Percentiles rank a stretch among this genome's conserved stretches.
phyloP scores from a whole-genome alignment of 2,888 invertebrate species.

The Trachelus tabidus region DNA sequence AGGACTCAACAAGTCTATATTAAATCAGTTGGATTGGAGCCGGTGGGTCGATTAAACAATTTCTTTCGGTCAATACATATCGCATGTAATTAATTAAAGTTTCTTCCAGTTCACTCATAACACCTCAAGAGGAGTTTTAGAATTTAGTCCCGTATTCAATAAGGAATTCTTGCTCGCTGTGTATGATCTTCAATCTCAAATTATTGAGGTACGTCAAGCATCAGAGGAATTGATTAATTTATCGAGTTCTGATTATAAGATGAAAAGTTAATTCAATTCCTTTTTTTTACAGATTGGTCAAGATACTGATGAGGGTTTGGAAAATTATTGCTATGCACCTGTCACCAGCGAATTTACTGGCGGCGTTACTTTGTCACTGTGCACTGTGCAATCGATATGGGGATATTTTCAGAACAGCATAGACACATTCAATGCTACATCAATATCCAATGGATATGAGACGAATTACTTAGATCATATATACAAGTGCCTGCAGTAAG shows the following conservation, averaged over 20 bases:
- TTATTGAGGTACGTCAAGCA: constrained; percentile 69
- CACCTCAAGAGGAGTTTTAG: constrained; percentile 61
- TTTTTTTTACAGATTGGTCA: constrained; percentile 65
- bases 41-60: constrained; percentile 60
- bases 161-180: constrained; percentile 80
- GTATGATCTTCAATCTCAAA: constrained; percentile 75
- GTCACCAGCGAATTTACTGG: constrained; percentile 75
- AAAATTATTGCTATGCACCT: constrained; percentile 88
- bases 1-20: constrained; percentile 91
- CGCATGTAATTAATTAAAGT: background rate
- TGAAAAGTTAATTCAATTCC: constrained; percentile 2
- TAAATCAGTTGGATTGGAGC: constrained; percentile 71
- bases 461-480: constrained; percentile 69
- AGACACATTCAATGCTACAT: constrained; percentile 64
- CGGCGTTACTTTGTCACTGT: constrained; percentile 71
- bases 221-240: no score
- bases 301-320: constrained; percentile 69
- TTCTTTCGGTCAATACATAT: background rate
- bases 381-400: constrained; percentile 84
- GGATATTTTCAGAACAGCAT: constrained; percentile 80
- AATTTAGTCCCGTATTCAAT: constrained; percentile 86
- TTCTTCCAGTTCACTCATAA: constrained; percentile 52
- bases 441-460: constrained; percentile 32
- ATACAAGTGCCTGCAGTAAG: constrained; percentile 67
- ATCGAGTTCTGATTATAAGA: no score